phyloP scores from a whole-genome alignment of 2,113 vertebrate species.

The Lepisosteus osseus region DNA sequence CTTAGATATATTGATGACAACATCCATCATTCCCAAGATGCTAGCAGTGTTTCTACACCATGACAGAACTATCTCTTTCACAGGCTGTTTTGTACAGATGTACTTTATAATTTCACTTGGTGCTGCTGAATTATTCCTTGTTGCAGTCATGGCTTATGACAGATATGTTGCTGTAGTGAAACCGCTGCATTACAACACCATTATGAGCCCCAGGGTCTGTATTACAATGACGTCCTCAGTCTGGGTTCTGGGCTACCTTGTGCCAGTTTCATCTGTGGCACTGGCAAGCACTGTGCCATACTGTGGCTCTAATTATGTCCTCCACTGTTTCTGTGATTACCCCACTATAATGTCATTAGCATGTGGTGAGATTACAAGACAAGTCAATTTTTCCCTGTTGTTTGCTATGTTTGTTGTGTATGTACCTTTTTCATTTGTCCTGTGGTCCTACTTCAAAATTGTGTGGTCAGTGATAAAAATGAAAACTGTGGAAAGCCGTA shows the following conservation, averaged over 20 bases:
- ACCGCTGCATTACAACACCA: constrained; percentile 20
- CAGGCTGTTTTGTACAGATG: constrained; percentile 26
- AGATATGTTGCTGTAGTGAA: constrained; percentile 27
- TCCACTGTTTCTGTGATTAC: not conserved
- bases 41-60: constrained; percentile 30
- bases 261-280: not conserved
- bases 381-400: not conserved
- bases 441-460: not conserved
- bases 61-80: constrained; percentile 26
- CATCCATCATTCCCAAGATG: constrained; percentile 31
- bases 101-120: constrained; percentile 32
- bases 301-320: not conserved
- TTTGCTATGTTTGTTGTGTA: not conserved
- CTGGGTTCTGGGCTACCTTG: not conserved
- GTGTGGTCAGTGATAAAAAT: not conserved
- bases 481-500: not conserved
- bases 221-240: not conserved
- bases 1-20: constrained; percentile 36
- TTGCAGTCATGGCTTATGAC: constrained; percentile 38
- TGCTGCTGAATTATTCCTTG: constrained; percentile 29
- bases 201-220: constrained; percentile 20
- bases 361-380: not conserved
- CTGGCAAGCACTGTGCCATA: not conserved
- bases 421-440: not conserved
- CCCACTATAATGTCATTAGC: not conserved